phyloP scores from a whole-genome alignment of 1,140 invertebrate species.

The Odontomachus brunneus region DNA sequence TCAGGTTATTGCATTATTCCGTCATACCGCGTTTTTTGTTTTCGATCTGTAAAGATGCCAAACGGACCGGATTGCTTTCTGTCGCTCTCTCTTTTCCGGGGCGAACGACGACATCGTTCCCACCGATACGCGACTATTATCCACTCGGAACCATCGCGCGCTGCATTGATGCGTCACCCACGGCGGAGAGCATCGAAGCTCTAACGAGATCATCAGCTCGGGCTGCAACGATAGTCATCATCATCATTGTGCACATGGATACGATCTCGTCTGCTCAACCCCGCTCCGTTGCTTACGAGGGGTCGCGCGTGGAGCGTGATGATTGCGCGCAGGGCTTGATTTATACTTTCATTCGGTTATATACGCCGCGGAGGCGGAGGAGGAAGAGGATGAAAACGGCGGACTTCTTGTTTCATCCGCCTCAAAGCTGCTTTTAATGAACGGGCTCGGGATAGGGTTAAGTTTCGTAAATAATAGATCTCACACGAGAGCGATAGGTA shows the following conservation, averaged over 20 bases:
- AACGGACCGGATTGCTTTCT: background rate
- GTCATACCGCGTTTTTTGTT: background rate
- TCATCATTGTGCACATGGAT: constrained; percentile 64
- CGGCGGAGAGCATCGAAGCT: background rate
- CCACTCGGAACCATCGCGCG: constrained; percentile 15
- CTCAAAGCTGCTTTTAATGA: constrained; percentile 41
- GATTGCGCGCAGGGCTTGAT: constrained; percentile 40
- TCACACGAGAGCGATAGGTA: constrained; percentile 18
- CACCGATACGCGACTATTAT: background rate
- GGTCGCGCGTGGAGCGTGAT: constrained; percentile 40
- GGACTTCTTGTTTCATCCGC: constrained; percentile 40
- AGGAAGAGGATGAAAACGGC: constrained; percentile 38
- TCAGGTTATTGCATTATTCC: background rate
- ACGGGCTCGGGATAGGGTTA: constrained; percentile 38
- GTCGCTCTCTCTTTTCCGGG: background rate
- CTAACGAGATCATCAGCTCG: constrained; percentile 64
- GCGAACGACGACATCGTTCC: background rate
- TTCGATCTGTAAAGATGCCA: background rate
- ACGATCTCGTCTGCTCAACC: constrained; percentile 40
- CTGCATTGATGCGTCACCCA: constrained; percentile 35
- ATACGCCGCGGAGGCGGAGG: constrained; percentile 3
- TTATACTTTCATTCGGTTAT: constrained; percentile 54
- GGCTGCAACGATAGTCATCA: constrained; percentile 80
- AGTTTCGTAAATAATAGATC: constrained; percentile 59
- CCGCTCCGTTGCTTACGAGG: background rate